A percentile compares a stretch with the other conserved stretches of the same genome.
phyloP scores from a whole-genome alignment of 92 coral and sea anemone genomes.

The Umimayanthus kanabou region DNA sequence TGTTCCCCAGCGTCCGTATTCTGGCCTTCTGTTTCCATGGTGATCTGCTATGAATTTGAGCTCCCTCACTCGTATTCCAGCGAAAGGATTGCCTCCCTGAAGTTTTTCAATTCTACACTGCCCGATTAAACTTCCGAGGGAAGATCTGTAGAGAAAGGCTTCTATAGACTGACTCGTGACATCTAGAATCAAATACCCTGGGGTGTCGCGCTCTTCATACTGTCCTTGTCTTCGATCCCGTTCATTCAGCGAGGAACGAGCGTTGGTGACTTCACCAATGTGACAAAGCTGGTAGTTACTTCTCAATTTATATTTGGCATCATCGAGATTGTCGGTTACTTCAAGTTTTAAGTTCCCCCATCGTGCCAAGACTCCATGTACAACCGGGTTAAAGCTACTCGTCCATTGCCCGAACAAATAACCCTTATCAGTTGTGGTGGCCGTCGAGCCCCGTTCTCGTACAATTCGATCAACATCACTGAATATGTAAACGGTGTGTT shows the following conservation, averaged over 20 bases:
- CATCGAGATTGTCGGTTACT: not conserved
- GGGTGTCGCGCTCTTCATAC: not conserved
- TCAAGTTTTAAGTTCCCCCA: constrained; percentile 24
- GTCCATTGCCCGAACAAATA: constrained; percentile 39
- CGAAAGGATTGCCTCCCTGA: constrained; percentile 23
- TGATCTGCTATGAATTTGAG: not conserved
- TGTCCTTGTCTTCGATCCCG: not conserved
- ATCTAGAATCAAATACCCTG: constrained; percentile 1
- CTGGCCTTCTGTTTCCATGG: not conserved
- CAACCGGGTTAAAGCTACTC: constrained; percentile 32
- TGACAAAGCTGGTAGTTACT: not conserved
- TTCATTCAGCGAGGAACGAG: not conserved
- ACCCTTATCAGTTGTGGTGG: not conserved
- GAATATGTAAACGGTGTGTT: constrained; percentile 25
- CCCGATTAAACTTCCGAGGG: no score
- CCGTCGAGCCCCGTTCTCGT: not conserved
- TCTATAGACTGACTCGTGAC: not conserved
- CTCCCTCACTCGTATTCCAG: not conserved
- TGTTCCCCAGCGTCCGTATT: not conserved
- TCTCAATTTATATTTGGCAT: not conserved
- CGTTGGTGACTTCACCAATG: constrained; percentile 9
- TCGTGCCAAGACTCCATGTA: constrained; percentile 15
- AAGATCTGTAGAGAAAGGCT: not conserved
- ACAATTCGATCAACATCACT: not conserved
- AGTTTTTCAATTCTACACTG: not conserved